phyloP scores from a whole-genome alignment of 2,888 invertebrate genomes.

The Trachelus troglodyta region DNA sequence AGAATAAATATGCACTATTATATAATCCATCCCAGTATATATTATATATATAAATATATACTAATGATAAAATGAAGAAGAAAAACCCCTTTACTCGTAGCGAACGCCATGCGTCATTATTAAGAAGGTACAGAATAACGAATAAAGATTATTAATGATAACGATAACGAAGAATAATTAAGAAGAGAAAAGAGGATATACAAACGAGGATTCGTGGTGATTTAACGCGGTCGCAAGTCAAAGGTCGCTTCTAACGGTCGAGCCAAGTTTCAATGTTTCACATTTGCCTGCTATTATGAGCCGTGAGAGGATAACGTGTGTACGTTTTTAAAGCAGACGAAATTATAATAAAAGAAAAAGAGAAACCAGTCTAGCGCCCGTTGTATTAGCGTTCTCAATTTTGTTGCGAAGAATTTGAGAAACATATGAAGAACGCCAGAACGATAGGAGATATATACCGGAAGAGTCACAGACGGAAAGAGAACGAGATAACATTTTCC shows the following conservation, averaged over 20 bases:
- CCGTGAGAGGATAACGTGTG: background rate
- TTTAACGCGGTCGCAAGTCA: background rate
- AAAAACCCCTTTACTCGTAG: constrained; percentile 20
- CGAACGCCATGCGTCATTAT: constrained; percentile 23
- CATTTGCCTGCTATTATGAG: background rate
- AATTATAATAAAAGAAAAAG: too few species aligned
- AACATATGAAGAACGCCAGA: background rate
- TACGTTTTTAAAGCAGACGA: background rate
- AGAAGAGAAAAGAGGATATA: background rate
- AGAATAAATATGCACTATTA: constrained; percentile 30
- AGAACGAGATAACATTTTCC: background rate
- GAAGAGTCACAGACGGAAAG: background rate
- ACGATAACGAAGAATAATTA: background rate
- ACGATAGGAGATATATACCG: background rate
- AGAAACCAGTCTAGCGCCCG: too few species aligned
- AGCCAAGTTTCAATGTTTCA: background rate
- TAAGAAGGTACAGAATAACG: background rate
- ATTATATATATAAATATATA: constrained; percentile 21
- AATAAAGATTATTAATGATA: background rate
- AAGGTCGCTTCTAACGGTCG: background rate
- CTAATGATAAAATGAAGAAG: background rate
- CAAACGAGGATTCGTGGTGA: background rate
- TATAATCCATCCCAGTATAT: constrained; percentile 30
- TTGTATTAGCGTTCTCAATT: background rate
- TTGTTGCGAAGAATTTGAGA: background rate